Conservation (phyloP, 2,888 invertebrate species). For the Trichogramma evanescens region DNA sequence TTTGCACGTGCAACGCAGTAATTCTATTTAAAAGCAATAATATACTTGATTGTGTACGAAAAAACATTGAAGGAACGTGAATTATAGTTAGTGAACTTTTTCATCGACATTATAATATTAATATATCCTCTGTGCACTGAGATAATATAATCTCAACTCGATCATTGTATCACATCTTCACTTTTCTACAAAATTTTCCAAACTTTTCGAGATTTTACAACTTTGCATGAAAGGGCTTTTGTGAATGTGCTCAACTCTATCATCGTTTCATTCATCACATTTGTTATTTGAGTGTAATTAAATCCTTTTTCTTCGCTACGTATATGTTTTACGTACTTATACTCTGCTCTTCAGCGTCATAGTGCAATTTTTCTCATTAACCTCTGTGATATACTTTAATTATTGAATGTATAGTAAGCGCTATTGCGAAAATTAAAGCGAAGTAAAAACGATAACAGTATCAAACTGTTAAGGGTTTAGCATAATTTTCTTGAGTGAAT, state of each 20-base stretch:
- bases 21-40: too few relatives aligned
- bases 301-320: slow-evolving; percentile 2
- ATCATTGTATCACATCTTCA: slow-evolving; percentile 12
- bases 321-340: slow-evolving; percentile 27
- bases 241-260: slow-evolving; percentile 5
- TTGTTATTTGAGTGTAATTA: too few relatives aligned
- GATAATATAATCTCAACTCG: too few relatives aligned
- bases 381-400: slow-evolving; percentile 46
- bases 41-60: too few relatives aligned
- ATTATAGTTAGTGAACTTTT: too few relatives aligned
- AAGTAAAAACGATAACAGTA: too few relatives aligned
- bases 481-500: too few relatives aligned
- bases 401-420: slow-evolving; percentile 39
- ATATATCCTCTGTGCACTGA: too few relatives aligned
- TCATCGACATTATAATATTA: too few relatives aligned
- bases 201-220: slow-evolving; percentile 23
- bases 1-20: too few relatives aligned
- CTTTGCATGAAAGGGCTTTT: slow-evolving; percentile 21
- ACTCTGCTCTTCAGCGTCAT: slow-evolving; percentile 32
- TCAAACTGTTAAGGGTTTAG: too few relatives aligned
- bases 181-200: slow-evolving; percentile 22
- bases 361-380: slow-evolving; percentile 39
- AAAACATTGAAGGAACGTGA: too few relatives aligned
- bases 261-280: not conserved
- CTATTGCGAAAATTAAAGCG: slow-evolving; percentile 13